Base-by-base conservation (phyloP, 2,113 vertebrate genomes). In the Hyperopisus bebe region DNA sequence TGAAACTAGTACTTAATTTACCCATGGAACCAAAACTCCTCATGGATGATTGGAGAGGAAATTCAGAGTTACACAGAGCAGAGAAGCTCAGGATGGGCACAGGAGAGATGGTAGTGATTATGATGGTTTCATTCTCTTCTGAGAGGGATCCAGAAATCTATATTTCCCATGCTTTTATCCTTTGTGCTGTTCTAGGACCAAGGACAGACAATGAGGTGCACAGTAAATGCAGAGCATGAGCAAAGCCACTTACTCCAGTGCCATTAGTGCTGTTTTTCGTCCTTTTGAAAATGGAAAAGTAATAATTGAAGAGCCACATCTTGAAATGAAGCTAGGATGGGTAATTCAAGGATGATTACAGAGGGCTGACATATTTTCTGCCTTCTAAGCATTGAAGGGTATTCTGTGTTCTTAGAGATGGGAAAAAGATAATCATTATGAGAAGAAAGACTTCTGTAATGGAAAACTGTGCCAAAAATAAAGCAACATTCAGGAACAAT, bases 291-390 rank as follows among this genome's bases (percentile, higher is more conserved):
- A 95, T 95, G 95, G 90, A 94, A 94, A 94, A 94, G 95, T 95
- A 95, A 95, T 96, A 96, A 96, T 95, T 95, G 94, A 96, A 96
- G 94, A 96, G 95, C 95, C 94, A 95, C 95, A 95, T 96, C 95
- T 95, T 95, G 95, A 95, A 95, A 96, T 91, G 95, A 95, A 96
- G 95, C 95, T 96, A 95, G 94, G 95, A 94, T 95, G 94, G 94
- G 95, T 96, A 96, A 95, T 96, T 96, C 95, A 96, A 95, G 95
- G 95, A 95, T 95, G 95, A 96, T 95, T 96, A 96, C 95, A 85
- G 93, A 95, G 94, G 94, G 93, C 95, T 90, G 80, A 93, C 93
- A 93, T 94, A 95, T 96, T 95, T 96, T 88, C 94, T 94, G 90
- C 95, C 95, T 94, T 96, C 95, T 95, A 94, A 95, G 95, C 94